Evolutionary conservation across 2,113 vertebrate species (phyloP).

Genomic region (Echinops telfairi): DNA sequence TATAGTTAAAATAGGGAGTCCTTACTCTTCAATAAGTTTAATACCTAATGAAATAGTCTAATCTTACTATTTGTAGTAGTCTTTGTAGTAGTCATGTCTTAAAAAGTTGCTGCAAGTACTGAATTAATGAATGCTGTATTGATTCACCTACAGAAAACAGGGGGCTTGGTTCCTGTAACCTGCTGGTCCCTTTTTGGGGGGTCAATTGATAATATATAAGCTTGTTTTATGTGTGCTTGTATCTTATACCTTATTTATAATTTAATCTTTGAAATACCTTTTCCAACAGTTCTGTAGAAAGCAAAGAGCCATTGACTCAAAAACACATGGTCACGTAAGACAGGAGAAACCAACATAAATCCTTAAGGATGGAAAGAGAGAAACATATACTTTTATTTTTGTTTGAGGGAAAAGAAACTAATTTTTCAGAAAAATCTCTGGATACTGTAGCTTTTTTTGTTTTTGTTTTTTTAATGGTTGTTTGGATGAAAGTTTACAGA

Average conservation of each 20-base stretch:
- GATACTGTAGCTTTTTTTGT: background rate
- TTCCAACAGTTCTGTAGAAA: background rate
- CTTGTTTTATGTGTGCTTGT: background rate
- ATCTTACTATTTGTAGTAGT: background rate
- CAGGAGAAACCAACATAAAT: conserved; percentile 10
- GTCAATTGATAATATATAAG: background rate
- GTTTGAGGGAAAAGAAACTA: background rate
- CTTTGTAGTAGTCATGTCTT: background rate
- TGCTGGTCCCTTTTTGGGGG: background rate
- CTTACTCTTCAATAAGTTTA: background rate
- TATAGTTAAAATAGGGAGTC: background rate
- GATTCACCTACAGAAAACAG: background rate
- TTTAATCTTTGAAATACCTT: background rate
- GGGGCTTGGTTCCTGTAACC: background rate
- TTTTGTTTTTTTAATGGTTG: background rate
- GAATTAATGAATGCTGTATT: no score
- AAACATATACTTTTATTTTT: background rate
- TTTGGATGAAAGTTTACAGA: no score
- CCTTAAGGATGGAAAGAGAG: conserved; percentile 18
- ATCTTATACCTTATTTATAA: no score
- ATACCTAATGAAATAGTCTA: background rate
- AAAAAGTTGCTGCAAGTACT: background rate
- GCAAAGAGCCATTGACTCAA: background rate
- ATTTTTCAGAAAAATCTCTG: conserved; percentile 16
- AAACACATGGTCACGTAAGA: conserved; percentile 14